Conservation (phyloP, 2,113 vertebrate species). For the Leptocoma aspasia region DNA sequence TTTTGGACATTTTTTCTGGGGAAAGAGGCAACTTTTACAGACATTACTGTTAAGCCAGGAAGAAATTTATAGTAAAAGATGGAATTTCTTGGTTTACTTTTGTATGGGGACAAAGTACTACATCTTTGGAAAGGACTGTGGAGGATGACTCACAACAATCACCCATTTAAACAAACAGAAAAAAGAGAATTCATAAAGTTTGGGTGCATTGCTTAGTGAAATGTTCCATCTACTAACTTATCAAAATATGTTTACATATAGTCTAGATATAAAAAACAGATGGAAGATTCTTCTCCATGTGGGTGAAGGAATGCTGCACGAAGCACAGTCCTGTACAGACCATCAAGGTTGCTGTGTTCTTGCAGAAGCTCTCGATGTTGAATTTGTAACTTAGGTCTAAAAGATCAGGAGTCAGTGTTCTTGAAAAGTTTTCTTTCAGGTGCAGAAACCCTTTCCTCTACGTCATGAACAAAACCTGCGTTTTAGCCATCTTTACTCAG, state of each 20-base stretch:
- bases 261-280: neutral
- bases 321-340: neutral
- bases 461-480: no score
- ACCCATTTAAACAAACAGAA: neutral
- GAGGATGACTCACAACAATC: neutral
- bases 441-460: neutral
- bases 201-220: neutral
- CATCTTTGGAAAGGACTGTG: neutral
- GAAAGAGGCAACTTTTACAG: neutral
- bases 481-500: neutral
- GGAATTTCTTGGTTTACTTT: neutral
- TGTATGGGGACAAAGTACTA: neutral
- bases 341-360: neutral
- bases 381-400: neutral
- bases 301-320: rapidly evolving
- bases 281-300: neutral
- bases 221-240: neutral
- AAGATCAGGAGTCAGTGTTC: neutral
- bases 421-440: neutral
- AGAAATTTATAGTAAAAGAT: neutral
- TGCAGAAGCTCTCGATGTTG: neutral
- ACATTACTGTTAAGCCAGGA: rapidly evolving
- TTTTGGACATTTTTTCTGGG: rapidly evolving
- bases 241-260: neutral
- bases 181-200: neutral